Base-by-base conservation (phyloP, 1,140 invertebrate genomes). In the Pseudachorutes palmiensis region DNA sequence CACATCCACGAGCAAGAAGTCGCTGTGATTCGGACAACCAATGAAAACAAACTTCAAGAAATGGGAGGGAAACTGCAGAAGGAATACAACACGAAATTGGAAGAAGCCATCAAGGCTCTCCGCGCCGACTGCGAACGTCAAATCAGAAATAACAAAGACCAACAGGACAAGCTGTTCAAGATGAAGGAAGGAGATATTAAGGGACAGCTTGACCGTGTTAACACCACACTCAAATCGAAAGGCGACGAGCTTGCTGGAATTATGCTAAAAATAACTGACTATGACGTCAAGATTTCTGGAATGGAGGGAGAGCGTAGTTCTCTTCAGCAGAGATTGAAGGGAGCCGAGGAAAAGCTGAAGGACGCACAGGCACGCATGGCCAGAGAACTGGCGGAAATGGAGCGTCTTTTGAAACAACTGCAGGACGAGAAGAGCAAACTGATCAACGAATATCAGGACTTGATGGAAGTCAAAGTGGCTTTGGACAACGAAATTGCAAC, bases 1-100 rank as follows among this genome's bases (percentile, higher is more conserved):
- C 65, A 67, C 12, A 55, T 67, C n/a, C 65, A 67, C 30, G 58
- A 67, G 33, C 65, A 67, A 26, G 58, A 67, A 62, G 57, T 67
- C 19, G 57, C 65, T 1, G 45, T 51, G 24, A 61, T 67, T 12
- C 33, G 41, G 1, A 28, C 59, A 2, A 29, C 45, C 1, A 62
- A 41, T 29, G 14, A 67, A 29, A 49, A 62, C 24, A 57, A 62
- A 57, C 1, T 67, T 1, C 29, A 55, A 28, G 58, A 67, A 62
- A 57, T 67, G 1, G 65, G 59, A 14, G 65, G 65, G 31, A 67
- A 62, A 26, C 60, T 67, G 1, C 33, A 67, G 24, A 33, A 67
- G 22, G 65, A 67, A 30, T 67, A 62, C 31, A 24, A 67, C 26
- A 57, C 1, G 1, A 55, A 62, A 62, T 51, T 67, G 28, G 65